Base-by-base conservation (phyloP, 92 coral and sea anemone genomes). In the Paramuricea clavata region DNA sequence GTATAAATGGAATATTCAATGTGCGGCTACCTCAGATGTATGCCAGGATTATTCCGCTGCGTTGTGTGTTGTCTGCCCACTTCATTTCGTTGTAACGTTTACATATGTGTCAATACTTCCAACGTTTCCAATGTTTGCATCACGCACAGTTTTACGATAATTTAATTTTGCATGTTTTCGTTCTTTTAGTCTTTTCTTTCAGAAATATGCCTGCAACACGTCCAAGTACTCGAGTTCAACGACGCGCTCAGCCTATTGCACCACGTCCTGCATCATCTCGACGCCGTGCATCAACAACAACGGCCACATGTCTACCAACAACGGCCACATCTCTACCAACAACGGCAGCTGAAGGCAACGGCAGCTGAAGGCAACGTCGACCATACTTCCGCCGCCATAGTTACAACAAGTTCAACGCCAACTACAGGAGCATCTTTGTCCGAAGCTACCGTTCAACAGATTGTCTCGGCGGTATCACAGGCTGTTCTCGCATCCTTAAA, bases 191-290 rank as follows among this genome's bases (percentile, higher is more conserved):
- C 44, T 39, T 39, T 39, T 10, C 44, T 39, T 39, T 39, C 44
- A 39, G 44, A n/a, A n/a, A 4, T 39, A 71, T 71, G 81, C 59
- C 81, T 74, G 81, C 81, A 2, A 74, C 60, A 43, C 81, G 33
- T 74, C 81, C 81, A 74, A 74, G 81, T 43, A 74, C 30, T 39
- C 59, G 32, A 17, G 41, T 74, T 74, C 81, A 74, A 43, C 81
- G 34, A 25, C 59, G 81, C 28, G 81, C 81, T 74, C 81, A 74
- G 41, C 81, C 60, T n/a, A 54, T 74, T 30, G 54, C 81, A 74
- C 32, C 81, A 57, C 62, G 81, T 57, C 81, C 56, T n/a, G 41
- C 33, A 25, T 36, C 81, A 6, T 71, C 77, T 71, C 81, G 34
- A 54, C 81, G 12, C 34, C n/a, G 60, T 17, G 81, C 59, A 35